Evolutionary conservation across 2,797 vertebrate genomes (phyloP), one percentile per base, ranked within the genome.

Genomic region (Luscinia luscinia): DNA sequence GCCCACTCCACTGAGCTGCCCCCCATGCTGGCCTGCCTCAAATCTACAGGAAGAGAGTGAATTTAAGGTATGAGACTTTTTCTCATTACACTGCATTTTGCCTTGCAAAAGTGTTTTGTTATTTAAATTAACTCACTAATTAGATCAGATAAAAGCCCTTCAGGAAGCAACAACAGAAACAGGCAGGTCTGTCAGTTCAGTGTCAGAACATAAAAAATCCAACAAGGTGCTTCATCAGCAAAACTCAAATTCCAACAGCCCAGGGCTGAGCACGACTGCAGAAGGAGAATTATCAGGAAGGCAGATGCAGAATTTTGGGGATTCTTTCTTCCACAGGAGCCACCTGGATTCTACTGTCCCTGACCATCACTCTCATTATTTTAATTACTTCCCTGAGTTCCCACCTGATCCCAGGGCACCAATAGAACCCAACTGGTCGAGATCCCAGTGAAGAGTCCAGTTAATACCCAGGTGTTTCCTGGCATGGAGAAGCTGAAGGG

Each of bases 351-450:
- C 34, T 68, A 14, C 43, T 55, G 27, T 27, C 32, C 8, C 49
- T 45, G 23, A 19, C 6, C 48, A 74, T 15, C 40, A 8, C 51
- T 40, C 49, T n/a, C 34, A 7, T 34, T 23, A 11, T 4, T 90
- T 54, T 45, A 36, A 62, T 63, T 28, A 48, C 45, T 14, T 12
- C 34, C 27, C 77, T 21, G 38, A 57, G 62, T 18, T n/a, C 38
- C 30, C 30, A 13, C 0, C 3, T 1, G 4, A 10, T 0, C 7
- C 2, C 3, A 2, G 30, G 8, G 9, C 43, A 28, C 41, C 1
- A 22, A 9, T 2, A 30, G 5, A 79, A 12, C 14, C 51, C 14
- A 14, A 4, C 12, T 0, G 2, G 3, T 7, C 2, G 3, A 19
- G 36, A 28, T 8, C 15, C 12, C 57, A 38, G 40, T 2, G 2